Base-by-base conservation (phyloP, 2,888 invertebrate genomes). In the Allophyes oxyacanthae region DNA sequence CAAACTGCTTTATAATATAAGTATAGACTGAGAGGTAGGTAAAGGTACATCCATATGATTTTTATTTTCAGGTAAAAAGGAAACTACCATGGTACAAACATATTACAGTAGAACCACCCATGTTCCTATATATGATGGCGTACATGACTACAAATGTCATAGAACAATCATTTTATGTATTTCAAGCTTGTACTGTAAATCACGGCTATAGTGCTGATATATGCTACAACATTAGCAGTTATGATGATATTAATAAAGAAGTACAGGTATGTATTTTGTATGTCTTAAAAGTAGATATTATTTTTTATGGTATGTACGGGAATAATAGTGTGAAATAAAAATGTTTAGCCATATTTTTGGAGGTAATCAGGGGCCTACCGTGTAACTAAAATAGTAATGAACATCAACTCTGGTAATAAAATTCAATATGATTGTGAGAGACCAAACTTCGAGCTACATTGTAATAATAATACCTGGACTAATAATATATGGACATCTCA, bases 91-190 rank as follows among this genome's bases (percentile, higher is more conserved):
- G 93, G 91, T 89, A 91, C 86, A 89, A 83, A 65, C 81, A 92
- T 26, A 94, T 97, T 50, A 96, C 98, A 0, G 97, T 98, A 15
- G 98, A 98, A 81, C 98, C 98, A 0, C 95, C 97, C 0, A 96
- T 98, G 96, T 97, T 98, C 83, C 91, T 98, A 1, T 98, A 98
- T 82, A 98, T 98, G 97, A 95, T 98, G 94, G 97, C 98, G 0
- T 97, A 95, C 78, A 97, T 97, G 97, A 94, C 96, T 46, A 98
- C 97, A 2, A 95, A 95, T 57, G 97, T 98, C 0, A 95, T 97
- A 30, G 97, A 98, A 78, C 97, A 97, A 82, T 95, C 96, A 26
- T 97, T 97, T 78, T 97, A 97, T 80, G 94, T 97, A 1, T 94
- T 97, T 79, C 96, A 97, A 89, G 96, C 97, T 0, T 98, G 98